phyloP scores from a whole-genome alignment of 2,888 invertebrate species.

The Cynaeus angustus region DNA sequence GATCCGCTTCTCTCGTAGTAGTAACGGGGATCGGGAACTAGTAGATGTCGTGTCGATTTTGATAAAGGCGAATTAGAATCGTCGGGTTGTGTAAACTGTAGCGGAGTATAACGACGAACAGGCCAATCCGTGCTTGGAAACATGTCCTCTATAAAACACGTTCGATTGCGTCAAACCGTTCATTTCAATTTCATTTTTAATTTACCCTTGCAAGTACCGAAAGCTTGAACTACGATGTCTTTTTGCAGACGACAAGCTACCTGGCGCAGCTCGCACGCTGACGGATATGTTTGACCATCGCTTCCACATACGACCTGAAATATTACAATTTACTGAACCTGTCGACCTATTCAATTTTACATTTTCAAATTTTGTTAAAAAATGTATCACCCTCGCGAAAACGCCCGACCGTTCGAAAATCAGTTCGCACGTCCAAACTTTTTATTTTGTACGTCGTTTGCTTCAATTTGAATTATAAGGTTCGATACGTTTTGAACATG shows the following conservation, averaged over 20 bases:
- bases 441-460: too few relatives aligned
- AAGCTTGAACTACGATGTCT: conserved; percentile 84
- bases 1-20: conserved; percentile 75
- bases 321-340: conserved; percentile 26
- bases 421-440: too few relatives aligned
- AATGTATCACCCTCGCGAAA: too few relatives aligned
- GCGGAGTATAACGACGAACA: conserved; percentile 83
- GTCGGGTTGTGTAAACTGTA: conserved; percentile 86
- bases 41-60: conserved; percentile 86
- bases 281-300: conserved; percentile 86
- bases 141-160: conserved; percentile 75
- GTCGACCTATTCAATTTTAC: too few relatives aligned
- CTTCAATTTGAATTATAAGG: too few relatives aligned
- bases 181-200: conserved; percentile 43
- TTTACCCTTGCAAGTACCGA: conserved; percentile 81
- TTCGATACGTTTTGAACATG: too few relatives aligned
- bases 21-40: conserved; percentile 81
- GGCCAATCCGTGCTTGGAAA: conserved; percentile 85
- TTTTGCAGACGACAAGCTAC: conserved; percentile 88
- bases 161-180: conserved; percentile 1
- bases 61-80: conserved; percentile 82
- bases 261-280: conserved; percentile 86
- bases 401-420: too few relatives aligned
- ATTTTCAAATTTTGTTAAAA: too few relatives aligned
- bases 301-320: conserved; percentile 80